Evolutionary conservation across 1,140 invertebrate genomes (phyloP), one percentile per base, ranked within the genome.

Genomic region (Xylocopa sonorina): DNA sequence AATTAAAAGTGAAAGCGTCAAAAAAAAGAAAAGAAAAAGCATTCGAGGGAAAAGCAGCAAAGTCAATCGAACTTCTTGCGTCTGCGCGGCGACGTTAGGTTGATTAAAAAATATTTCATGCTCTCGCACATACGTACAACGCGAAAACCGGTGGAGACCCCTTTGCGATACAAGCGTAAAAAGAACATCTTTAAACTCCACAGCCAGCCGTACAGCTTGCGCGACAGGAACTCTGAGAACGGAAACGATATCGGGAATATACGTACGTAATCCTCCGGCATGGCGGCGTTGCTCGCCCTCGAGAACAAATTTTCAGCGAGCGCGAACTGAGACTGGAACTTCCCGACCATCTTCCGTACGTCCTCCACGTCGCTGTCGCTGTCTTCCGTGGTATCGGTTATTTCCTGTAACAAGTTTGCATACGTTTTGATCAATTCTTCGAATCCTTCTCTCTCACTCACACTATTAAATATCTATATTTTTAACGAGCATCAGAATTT

Each of bases 221-320:
- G 16, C 27, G 2, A 12, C 5, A 57, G 0, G 0, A 29, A 68
- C 5, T 21, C 34, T 34, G 1, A 5, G 64, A 51, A 1, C n/a
- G 32, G 24, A 41, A 85, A 41, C 46, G 55, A 10, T 7, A 24
- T 14, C 43, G 29, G 29, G 14, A 72, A 46, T 18, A 86, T 92
- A 94, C 94, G 90, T 93, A 94, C 94, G 87, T 91, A 93, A 80
- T 95, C 93, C 58, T 90, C 82, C 48, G 87, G 83, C 72, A 89
- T 73, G 38, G 91, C 55, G 91, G 90, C 85, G 91, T 92, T 79
- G 90, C 92, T 81, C 88, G 88, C 91, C 74, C 93, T 94, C 74
- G 89, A 90, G 55, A 95, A 92, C n/a, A 94, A 92, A 81, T 92
- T 92, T 90, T 95, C 94, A 14, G 94, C 93, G 62, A 94, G 91